A percentile compares a stretch with the other conserved stretches of the same genome.
Conservation (phyloP, 2,888 invertebrate genomes). For the Tetheella fluctuosa region DNA sequence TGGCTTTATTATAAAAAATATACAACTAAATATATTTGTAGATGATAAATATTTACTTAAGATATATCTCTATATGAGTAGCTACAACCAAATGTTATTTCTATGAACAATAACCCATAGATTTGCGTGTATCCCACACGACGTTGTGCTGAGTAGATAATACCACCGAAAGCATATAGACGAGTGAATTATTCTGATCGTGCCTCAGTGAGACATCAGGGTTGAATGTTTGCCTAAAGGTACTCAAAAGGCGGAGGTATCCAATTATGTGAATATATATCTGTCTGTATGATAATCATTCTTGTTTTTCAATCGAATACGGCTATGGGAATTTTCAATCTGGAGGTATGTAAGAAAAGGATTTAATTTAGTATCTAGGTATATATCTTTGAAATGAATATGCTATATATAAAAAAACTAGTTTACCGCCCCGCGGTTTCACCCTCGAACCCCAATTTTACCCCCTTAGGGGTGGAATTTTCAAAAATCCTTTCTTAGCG, state of each 20-base stretch:
- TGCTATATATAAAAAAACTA: no score
- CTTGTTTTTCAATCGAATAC: not conserved
- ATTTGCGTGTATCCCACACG: constrained; percentile 53
- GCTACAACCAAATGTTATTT: not conserved
- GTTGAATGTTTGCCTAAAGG: constrained; percentile 23
- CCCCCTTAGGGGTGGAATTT: no score
- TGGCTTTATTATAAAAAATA: no score
- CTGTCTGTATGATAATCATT: not conserved
- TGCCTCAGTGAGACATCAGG: constrained; percentile 29
- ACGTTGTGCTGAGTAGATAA: constrained; percentile 41
- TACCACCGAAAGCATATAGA: constrained; percentile 60
- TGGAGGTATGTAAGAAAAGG: no score
- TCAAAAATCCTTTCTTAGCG: no score
- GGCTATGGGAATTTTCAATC: no score
- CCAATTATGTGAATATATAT: not conserved
- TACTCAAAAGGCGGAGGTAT: not conserved
- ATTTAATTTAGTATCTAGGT: no score
- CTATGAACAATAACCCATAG: constrained; percentile 48
- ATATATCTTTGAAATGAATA: no score
- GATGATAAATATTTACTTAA: no score
- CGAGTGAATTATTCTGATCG: constrained; percentile 65
- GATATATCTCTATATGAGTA: not conserved
- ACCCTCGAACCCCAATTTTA: no score
- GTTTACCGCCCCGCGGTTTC: no score
- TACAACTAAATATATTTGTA: no score